A percentile compares a stretch with the other conserved stretches of the same genome.
Evolutionary conservation across 2,888 invertebrate species (phyloP).

Genomic region (Bugula neritina): DNA sequence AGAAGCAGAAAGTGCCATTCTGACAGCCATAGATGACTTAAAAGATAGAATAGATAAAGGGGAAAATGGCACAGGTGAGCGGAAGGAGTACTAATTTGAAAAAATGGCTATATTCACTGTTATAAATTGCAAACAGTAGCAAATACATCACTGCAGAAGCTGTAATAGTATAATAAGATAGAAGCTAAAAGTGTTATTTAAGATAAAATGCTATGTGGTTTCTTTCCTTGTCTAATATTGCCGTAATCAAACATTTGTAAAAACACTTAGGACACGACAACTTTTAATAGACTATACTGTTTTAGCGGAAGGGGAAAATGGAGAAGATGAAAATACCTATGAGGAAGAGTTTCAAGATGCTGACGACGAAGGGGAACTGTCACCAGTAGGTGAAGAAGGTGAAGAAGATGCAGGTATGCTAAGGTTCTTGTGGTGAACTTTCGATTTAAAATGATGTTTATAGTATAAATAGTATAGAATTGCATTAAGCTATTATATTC

Average conservation of each 20-base stretch:
- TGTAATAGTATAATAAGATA: neutral
- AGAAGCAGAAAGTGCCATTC: constrained; percentile 18
- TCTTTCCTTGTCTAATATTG: too few relatives aligned
- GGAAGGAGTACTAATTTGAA: too few relatives aligned
- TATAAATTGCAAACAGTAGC: neutral
- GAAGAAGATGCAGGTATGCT: neutral
- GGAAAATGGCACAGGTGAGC: neutral
- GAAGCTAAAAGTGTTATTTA: neutral
- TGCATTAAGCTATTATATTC: too few relatives aligned
- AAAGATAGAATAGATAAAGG: constrained; percentile 3
- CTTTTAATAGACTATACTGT: neutral
- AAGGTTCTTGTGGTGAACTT: too few relatives aligned
- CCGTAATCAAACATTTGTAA: too few relatives aligned
- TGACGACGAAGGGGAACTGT: neutral
- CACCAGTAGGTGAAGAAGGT: neutral
- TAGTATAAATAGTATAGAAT: too few relatives aligned
- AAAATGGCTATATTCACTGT: too few relatives aligned
- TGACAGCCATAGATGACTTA: constrained; percentile 8
- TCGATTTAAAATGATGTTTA: too few relatives aligned
- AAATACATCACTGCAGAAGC: neutral
- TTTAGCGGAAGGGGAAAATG: neutral
- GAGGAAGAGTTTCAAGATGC: constrained; percentile 18
- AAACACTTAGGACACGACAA: too few relatives aligned
- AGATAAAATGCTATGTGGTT: too few relatives aligned
- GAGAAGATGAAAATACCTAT: neutral